Conservation (phyloP, 1,140 invertebrate genomes). For the Aphaenogaster ashmeadi region DNA sequence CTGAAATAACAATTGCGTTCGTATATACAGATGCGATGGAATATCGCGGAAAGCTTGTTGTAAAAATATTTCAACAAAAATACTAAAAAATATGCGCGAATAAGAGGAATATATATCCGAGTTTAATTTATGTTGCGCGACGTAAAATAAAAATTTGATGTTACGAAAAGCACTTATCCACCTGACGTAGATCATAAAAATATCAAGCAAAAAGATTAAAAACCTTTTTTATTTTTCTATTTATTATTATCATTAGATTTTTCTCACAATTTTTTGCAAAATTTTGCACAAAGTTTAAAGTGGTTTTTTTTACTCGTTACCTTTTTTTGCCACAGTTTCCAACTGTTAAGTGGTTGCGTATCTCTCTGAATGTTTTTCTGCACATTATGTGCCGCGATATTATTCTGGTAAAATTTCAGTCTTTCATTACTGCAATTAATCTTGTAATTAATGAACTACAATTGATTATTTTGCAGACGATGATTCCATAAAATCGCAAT, state of each 20-base stretch:
- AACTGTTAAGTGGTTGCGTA: background rate
- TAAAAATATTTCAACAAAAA: background rate
- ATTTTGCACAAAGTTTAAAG: background rate
- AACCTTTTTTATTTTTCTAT: background rate
- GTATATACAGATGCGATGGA: background rate
- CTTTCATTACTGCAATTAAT: slow-evolving; percentile 16
- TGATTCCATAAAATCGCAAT: background rate
- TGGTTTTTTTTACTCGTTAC: background rate
- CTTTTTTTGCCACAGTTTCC: background rate
- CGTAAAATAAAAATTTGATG: slow-evolving; percentile 37
- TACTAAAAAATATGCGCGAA: background rate
- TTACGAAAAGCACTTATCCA: slow-evolving; percentile 4
- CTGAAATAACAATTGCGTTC: background rate
- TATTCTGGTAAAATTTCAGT: slow-evolving; percentile 3
- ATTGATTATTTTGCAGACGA: background rate
- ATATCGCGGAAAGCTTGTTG: background rate
- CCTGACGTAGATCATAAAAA: slow-evolving; percentile 11
- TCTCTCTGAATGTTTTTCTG: background rate
- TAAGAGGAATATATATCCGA: slow-evolving; percentile 20
- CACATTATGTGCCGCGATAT: background rate
- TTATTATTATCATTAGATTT: background rate
- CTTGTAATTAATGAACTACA: background rate
- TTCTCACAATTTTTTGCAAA: background rate
- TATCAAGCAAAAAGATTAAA: slow-evolving; percentile 25
- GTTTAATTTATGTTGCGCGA: slow-evolving; percentile 26